Conservation (phyloP, 2,888 invertebrate species). For the Mylabris sibirica region DNA sequence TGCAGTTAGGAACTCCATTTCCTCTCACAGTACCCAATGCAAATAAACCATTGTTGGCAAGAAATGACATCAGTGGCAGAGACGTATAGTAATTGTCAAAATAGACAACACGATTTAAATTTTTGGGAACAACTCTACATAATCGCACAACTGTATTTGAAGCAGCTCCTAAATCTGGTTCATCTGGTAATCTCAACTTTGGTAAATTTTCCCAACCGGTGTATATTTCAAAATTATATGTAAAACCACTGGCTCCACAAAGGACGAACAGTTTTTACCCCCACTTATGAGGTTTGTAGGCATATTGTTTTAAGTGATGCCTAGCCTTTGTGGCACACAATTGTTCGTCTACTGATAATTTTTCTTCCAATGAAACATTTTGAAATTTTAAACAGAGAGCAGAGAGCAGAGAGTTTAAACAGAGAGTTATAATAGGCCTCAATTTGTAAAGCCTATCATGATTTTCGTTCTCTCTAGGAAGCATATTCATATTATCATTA, state of each 20-base stretch:
- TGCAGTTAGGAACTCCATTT: too few species aligned
- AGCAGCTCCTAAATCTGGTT: conserved; percentile 50
- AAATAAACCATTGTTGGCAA: too few species aligned
- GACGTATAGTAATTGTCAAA: conserved; percentile 53
- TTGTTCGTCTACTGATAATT: conserved; percentile 45
- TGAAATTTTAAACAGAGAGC: too few species aligned
- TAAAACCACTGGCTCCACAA: conserved; percentile 45
- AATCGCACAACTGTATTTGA: conserved; percentile 52
- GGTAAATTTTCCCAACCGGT: conserved; percentile 43
- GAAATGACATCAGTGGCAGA: too few species aligned
- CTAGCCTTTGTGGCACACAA: conserved; percentile 43
- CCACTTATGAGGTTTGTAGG: conserved; percentile 55
- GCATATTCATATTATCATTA: not conserved
- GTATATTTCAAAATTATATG: conserved; percentile 52
- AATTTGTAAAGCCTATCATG: not conserved
- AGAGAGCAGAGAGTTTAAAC: too few species aligned
- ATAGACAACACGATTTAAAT: conserved; percentile 50
- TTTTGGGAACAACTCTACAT: conserved; percentile 44
- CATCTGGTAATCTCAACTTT: conserved; percentile 36
- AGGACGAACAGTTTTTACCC: conserved; percentile 45
- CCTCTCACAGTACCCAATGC: too few species aligned
- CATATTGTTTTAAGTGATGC: conserved; percentile 48
- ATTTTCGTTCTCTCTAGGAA: not conserved
- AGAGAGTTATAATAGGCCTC: not conserved
- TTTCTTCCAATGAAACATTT: conserved; percentile 29